Evolutionary conservation across 2,113 vertebrate genomes (phyloP), one percentile per base, ranked within the genome.

Genomic region (Calypte anna): DNA sequence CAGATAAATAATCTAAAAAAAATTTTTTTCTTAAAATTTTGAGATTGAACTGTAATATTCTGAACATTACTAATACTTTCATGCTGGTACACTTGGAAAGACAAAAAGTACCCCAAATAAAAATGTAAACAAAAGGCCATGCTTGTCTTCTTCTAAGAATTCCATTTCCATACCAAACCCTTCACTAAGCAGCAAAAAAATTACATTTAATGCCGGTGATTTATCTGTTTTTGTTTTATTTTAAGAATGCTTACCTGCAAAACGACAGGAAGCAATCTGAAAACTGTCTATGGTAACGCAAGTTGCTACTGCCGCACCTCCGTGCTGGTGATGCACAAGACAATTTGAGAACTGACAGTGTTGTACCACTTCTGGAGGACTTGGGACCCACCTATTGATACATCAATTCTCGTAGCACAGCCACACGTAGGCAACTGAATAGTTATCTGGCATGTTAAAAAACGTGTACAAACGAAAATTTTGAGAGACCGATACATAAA

Each of bases 391-490:
- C 7, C 10, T 2, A 1, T 40, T 21, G 30, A 6, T 4, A 33
- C 0, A 17, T 12, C 31, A 21, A 6, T 5, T 48, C 23, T 12
- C 33, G 53, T 14, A 12, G 54, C 22, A 10, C 1, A 1, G 63
- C 48, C 33, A 10, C 2, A 0, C 1, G 1, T 25, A 2, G 10
- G 7, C 27, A 48, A n/a, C 6, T 4, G 13, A 48, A 22, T 0
- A 33, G 11, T 36, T 20, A 31, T 0, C 21, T 1, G 4, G 12
- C 4, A 23, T 2, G 9, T 6, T 53, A 59, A 89, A 64, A 62
- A 73, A 25, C 14, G 31, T 0, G 1, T 4, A 31, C 10, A 15
- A 79, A 38, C 4, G 33, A 43, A 50, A 43, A 44, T 2, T 7
- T 5, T 4, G 43, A 18, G 51, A 21, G 33, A 31, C 0, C 18